Conservation (phyloP, 2,113 vertebrate species). For the Macheiramphus alcinus region DNA sequence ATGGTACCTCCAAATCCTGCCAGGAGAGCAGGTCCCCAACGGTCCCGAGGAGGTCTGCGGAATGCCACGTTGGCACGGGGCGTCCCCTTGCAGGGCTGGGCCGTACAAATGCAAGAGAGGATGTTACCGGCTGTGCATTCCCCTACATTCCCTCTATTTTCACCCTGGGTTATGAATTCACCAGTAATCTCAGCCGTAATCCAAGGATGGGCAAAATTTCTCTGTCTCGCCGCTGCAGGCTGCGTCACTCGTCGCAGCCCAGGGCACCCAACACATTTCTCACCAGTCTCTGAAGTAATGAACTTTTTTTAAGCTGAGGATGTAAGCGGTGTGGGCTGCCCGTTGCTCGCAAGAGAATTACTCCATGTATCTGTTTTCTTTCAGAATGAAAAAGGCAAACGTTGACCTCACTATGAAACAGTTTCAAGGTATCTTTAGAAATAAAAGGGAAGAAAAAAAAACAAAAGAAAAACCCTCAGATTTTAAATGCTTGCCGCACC, state of each 20-base stretch:
- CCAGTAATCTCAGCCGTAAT: rapidly evolving
- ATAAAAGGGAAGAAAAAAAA: background rate
- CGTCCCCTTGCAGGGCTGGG: background rate
- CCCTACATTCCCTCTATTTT: background rate
- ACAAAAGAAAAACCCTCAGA: background rate
- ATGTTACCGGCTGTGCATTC: background rate
- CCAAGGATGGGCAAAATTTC: background rate
- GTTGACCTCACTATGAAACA: constrained; percentile 86
- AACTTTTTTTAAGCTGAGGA: background rate
- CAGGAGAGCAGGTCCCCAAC: background rate
- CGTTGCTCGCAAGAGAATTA: constrained; percentile 63
- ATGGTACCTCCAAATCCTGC: background rate
- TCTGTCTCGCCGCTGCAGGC: rapidly evolving
- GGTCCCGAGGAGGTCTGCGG: background rate
- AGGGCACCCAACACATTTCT: background rate
- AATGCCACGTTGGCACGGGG: constrained; percentile 23
- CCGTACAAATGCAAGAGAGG: background rate
- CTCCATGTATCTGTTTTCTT: constrained; percentile 88
- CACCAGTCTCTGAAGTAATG: background rate
- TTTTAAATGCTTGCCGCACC: background rate
- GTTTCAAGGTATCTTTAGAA: constrained; percentile 85
- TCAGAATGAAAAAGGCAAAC: constrained; percentile 97
- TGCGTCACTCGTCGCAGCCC: background rate
- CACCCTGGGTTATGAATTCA: background rate
- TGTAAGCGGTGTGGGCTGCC: background rate